Base-by-base conservation (phyloP, 2,113 vertebrate genomes). In the Tamias sibiricus region DNA sequence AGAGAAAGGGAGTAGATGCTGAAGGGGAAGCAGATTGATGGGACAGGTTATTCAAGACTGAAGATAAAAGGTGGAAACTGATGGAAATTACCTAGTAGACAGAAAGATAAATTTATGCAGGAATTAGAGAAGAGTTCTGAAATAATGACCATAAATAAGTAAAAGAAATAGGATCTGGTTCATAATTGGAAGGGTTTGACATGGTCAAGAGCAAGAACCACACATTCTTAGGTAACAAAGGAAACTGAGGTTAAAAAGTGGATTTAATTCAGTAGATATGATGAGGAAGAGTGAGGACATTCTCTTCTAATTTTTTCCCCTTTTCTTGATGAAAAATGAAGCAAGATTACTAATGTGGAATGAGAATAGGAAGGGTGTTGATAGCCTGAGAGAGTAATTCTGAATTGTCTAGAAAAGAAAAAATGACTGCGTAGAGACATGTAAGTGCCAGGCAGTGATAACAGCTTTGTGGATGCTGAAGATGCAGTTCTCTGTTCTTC, bases 391-490 rank as follows among this genome's bases (percentile, higher is more conserved):
- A 74, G 64, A 22, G n/a, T 9, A 40, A 52, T 11, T 87, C 62
- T 62, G 30, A 62, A 62, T 22, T 44, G 3, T 13, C 66, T 35
- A 17, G 42, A 90, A 87, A 37, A 10, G 37, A 32, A 30, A 16
- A 72, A 69, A 30, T 49, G 24, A 80, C 79, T 75, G 7, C 30
- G 17, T 22, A 71, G 28, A 42, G 59, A 91, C 68, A 80, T 28
- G 7, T 14, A 49, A 75, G 28, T 75, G 22, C 8, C 22, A 76
- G 52, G 30, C 42, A 42, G 28, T 35, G 19, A 84, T 8, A n/a
- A 1, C 30, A 7, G 7, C 42, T 30, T 8, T 14, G 13, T 52
- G 42, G 35, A 28, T 2, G 0, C 11, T n/a, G 35, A 2, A 13
- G 12, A 52, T 49, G 42, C 28, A 49, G 0, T 30, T 91, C 13